Base-by-base conservation (phyloP, 2,113 vertebrate genomes). In the Callorhinus ursinus region DNA sequence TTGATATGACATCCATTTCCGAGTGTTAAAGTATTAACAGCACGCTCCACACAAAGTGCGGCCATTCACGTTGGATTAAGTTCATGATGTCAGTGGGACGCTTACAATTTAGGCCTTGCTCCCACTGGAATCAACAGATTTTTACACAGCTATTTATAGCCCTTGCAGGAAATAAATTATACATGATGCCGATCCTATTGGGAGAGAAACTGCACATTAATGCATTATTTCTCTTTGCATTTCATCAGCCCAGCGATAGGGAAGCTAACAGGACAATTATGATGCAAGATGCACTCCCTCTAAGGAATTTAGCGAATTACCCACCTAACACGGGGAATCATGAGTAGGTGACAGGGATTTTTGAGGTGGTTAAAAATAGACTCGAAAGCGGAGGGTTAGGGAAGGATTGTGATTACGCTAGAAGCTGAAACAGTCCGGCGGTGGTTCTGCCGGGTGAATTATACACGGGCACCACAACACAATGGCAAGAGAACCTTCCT, bases 81-180 rank as follows among this genome's bases (percentile, higher is more conserved):
- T 97, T 98, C 92, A 95, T 92, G 97, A 95, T 97, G 97, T 98
- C 98, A 98, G 96, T 97, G 94, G 97, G 96, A 83, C 96, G 95
- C 90, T 95, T 61, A 77, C 93, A 71, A 72, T 94, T 82, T 79
- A 86, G 95, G 90, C 85, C 83, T 80, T 22, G 85, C 88, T 95
- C 96, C 90, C 96, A n/a, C 88, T 72, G 94, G 96, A 98, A 94
- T 93, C 96, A 90, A 97, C 91, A 94, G 96, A 96, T 96, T 98
- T 97, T 95, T 94, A 65, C 65, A 72, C 46, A 59, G 84, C 97
- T 98, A 98, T 98, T 98, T 98, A 96, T 98, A 98, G 98, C 87
- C 42, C 77, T 69, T 49, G 94, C 89, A 89, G 96, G 90, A 97
- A 95, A 98, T 98, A 97, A 98, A 98, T 98, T 98, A 98, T 97